These are phyloP conservation scores for Rousettus madagascariensis DNA, from an alignment of 2,797 vertebrate species.

Conservation along the genomic window DNA sequence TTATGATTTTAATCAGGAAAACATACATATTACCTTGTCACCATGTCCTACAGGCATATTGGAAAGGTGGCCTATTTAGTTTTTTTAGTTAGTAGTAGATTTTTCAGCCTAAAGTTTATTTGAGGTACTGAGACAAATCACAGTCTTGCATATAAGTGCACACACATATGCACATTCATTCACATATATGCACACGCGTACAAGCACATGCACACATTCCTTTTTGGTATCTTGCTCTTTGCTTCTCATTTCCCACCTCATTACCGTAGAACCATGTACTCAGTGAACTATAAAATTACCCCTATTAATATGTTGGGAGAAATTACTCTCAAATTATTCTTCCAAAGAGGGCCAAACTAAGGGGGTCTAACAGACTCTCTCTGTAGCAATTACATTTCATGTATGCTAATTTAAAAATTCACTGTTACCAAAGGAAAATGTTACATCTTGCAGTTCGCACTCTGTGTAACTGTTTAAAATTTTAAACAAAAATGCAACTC, in stretches of 20 bases:
- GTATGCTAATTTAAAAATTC: background rate
- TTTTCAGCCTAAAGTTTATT: background rate
- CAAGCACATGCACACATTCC: background rate
- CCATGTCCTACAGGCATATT: background rate
- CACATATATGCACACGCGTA: background rate
- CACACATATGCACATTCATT: background rate
- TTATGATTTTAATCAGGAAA: background rate
- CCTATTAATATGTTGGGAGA: background rate
- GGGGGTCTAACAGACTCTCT: background rate
- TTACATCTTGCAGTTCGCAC: background rate
- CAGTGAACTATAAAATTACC: background rate
- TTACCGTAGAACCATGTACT: background rate
- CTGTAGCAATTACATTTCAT: background rate
- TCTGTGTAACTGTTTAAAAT: background rate
- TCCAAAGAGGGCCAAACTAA: background rate
- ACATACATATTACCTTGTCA: background rate
- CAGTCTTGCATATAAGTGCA: background rate
- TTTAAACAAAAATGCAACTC: slow-evolving; percentile 18
- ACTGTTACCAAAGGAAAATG: background rate
- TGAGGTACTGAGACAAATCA: background rate
- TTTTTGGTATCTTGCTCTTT: background rate
- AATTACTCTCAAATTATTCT: background rate
- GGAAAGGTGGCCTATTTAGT: background rate
- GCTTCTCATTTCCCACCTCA: background rate
- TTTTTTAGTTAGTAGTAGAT: background rate